phyloP scores from a whole-genome alignment of 2,797 vertebrate species.

The Poecilia picta region DNA sequence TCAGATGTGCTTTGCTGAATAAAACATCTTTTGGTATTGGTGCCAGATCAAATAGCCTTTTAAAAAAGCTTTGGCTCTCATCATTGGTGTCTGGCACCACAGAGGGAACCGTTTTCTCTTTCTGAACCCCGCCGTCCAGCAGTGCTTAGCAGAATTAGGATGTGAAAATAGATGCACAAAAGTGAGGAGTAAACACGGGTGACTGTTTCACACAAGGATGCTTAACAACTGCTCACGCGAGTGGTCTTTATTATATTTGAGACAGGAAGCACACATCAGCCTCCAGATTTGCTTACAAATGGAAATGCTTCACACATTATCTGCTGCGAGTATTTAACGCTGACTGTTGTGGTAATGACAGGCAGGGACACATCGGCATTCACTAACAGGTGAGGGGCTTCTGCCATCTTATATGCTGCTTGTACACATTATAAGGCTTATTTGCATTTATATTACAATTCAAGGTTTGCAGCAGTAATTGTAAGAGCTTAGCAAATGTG shows the following conservation, averaged over 20 bases:
- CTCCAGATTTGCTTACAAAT: slow-evolving; percentile 41
- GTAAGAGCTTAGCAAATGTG: slow-evolving; percentile 54
- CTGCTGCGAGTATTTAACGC: slow-evolving; percentile 39
- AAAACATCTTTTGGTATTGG: slow-evolving; percentile 63
- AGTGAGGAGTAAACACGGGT: slow-evolving; percentile 13
- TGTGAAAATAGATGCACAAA: slow-evolving; percentile 26
- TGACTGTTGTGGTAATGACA: slow-evolving; percentile 36
- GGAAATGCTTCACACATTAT: slow-evolving; percentile 29
- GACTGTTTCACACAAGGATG: slow-evolving; percentile 20
- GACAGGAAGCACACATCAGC: slow-evolving; percentile 36
- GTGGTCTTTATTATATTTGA: slow-evolving; percentile 24
- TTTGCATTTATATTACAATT: slow-evolving; percentile 83
- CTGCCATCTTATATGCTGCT: slow-evolving; percentile 54
- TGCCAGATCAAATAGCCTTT: slow-evolving; percentile 67
- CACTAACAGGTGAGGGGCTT: slow-evolving; percentile 68
- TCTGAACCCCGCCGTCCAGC: slow-evolving; percentile 15
- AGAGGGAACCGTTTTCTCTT: slow-evolving; percentile 39
- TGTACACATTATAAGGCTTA: slow-evolving; percentile 75
- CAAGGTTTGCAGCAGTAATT: slow-evolving; percentile 70
- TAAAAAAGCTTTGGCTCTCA: slow-evolving; percentile 48
- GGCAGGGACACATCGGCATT: slow-evolving; percentile 43
- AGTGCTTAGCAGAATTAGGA: slow-evolving; percentile 25
- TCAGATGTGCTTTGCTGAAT: slow-evolving; percentile 65
- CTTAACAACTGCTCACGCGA: slow-evolving; percentile 35
- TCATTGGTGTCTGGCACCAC: slow-evolving; percentile 38